These are phyloP conservation scores for Conus canariensis DNA, from an alignment of 2,888 invertebrate genomes.

Conservation along the genomic window DNA sequence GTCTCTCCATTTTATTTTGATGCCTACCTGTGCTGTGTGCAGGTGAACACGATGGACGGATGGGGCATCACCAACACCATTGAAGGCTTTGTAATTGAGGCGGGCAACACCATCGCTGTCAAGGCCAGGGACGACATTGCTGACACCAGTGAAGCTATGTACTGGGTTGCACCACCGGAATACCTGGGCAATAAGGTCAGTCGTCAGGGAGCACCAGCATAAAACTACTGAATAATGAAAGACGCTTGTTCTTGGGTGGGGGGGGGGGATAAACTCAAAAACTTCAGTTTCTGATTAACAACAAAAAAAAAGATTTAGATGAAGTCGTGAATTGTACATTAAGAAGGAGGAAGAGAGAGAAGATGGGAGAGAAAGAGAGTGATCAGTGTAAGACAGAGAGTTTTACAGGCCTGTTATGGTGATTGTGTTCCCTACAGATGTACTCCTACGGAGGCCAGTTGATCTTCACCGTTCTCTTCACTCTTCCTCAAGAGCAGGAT, in stretches of 20 bases:
- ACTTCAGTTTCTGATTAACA: no score
- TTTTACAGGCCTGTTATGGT: background rate
- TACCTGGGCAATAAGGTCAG: constrained; percentile 87
- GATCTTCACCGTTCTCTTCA: constrained; percentile 84
- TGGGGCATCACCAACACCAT: constrained; percentile 85
- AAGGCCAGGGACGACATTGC: constrained; percentile 59
- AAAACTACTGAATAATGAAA: background rate
- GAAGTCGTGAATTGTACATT: no score
- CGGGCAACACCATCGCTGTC: constrained; percentile 63
- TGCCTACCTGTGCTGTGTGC: constrained; percentile 46
- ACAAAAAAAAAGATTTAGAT: no score
- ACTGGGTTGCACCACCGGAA: constrained; percentile 87
- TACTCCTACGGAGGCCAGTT: constrained; percentile 93
- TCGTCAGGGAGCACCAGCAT: background rate
- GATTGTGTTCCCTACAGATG: constrained; percentile 79
- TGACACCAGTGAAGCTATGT: constrained; percentile 78
- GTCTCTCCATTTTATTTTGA: no score
- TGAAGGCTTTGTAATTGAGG: constrained; percentile 57
- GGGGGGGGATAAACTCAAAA: no score
- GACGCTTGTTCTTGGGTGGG: no score
- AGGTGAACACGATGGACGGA: constrained; percentile 84
- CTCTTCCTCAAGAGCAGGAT: constrained; percentile 63
- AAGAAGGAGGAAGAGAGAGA: no score
- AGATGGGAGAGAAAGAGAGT: no score
- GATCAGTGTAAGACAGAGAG: no score